Conservation (phyloP, 2,888 invertebrate genomes). For the Xestia ashworthii region DNA sequence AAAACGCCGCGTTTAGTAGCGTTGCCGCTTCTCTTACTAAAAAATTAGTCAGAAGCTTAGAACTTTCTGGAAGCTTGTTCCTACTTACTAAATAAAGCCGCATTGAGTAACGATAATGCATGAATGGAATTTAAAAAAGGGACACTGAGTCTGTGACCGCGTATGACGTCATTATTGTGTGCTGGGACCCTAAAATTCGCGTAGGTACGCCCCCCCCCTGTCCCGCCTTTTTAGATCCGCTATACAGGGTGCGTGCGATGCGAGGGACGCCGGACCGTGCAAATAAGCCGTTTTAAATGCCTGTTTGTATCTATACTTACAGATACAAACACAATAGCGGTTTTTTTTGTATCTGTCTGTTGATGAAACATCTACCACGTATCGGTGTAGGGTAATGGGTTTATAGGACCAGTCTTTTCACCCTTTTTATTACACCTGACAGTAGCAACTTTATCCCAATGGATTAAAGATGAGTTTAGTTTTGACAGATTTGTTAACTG, state of each 20-base stretch:
- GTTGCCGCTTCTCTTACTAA: constrained; percentile 5
- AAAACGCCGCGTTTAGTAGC: constrained; percentile 23
- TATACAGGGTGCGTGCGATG: constrained; percentile 23
- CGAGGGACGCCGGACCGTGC: background rate
- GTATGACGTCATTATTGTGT: constrained; percentile 13
- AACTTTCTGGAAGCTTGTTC: constrained; percentile 23
- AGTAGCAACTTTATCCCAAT: background rate
- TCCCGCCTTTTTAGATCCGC: constrained; percentile 18
- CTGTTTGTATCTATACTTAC: background rate
- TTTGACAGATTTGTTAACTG: background rate
- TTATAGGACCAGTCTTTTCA: background rate
- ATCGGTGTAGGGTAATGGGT: no score
- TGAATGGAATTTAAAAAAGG: background rate
- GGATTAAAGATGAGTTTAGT: background rate
- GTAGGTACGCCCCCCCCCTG: no score
- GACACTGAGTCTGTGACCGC: background rate
- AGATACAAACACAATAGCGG: constrained; percentile 8
- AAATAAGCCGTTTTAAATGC: constrained; percentile 22
- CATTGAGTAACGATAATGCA: background rate
- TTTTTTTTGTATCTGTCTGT: constrained; percentile 2
- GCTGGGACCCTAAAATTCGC: constrained; percentile 7
- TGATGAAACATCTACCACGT: background rate
- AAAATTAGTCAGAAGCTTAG: constrained; percentile 17
- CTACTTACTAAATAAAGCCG: background rate
- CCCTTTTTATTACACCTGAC: background rate